Percentiles rank a stretch among this genome's conserved stretches.
Conservation (phyloP, 2,888 invertebrate species). For the Orthonychiurus folsomi region DNA sequence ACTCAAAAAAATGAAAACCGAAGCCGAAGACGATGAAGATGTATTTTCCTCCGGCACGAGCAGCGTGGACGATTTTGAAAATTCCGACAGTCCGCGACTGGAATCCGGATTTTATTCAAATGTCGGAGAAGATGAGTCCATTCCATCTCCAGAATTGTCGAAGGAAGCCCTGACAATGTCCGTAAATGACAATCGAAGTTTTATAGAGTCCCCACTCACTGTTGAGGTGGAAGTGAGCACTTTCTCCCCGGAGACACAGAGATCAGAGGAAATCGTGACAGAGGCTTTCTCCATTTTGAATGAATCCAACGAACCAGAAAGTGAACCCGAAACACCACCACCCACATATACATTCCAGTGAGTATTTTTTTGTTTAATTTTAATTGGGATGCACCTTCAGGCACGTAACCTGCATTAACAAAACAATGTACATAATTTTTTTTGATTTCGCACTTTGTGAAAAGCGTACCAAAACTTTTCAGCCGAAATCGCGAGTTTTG, state of each 20-base stretch:
- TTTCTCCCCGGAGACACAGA: not conserved
- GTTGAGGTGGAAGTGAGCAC: not conserved
- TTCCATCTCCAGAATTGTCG: not conserved
- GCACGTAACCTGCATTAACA: too few relatives aligned
- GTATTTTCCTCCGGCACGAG: constrained; percentile 8
- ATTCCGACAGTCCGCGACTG: constrained; percentile 11
- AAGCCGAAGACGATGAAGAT: constrained; percentile 11
- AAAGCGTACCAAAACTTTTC: too few relatives aligned
- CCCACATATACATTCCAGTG: not conserved
- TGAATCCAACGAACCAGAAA: not conserved
- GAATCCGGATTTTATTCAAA: constrained; percentile 15
- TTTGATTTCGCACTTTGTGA: too few relatives aligned
- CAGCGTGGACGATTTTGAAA: constrained; percentile 12
- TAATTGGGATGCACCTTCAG: too few relatives aligned
- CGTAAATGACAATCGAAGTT: not conserved
- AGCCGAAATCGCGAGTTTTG: too few relatives aligned
- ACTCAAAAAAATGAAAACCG: constrained; percentile 3
- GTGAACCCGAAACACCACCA: not conserved
- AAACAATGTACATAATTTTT: too few relatives aligned
- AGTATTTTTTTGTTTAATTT: not conserved
- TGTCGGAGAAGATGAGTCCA: constrained; percentile 12
- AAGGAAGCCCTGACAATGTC: not conserved
- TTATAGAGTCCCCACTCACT: not conserved
- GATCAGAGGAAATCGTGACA: not conserved
- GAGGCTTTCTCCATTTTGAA: not conserved